Percentiles rank a stretch among this genome's conserved stretches.
phyloP scores from a whole-genome alignment of 2,888 invertebrate genomes.

The Hemaris fuciformis region DNA sequence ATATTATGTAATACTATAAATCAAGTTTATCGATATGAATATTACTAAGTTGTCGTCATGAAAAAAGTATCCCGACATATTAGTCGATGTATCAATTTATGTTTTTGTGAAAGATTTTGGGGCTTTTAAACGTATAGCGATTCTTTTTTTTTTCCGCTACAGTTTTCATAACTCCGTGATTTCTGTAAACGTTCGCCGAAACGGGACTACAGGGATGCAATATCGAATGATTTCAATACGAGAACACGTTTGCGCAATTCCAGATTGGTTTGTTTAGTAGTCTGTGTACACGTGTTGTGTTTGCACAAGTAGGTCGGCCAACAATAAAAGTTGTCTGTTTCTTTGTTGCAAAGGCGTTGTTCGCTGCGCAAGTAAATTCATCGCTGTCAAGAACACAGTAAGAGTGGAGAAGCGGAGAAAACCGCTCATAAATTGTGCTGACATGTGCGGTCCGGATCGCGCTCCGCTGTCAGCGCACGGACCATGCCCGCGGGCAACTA shows the following conservation, averaged over 20 bases:
- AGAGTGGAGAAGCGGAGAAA: constrained; percentile 5
- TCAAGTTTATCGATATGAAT: constrained; percentile 22
- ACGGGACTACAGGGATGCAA: not conserved
- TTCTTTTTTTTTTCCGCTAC: not conserved
- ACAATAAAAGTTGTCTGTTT: constrained; percentile 9
- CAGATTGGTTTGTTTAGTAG: constrained; percentile 1
- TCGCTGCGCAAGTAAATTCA: not conserved
- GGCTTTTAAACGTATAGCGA: not conserved
- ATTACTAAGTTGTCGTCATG: not conserved
- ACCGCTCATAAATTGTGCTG: constrained; percentile 12
- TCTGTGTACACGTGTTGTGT: not conserved
- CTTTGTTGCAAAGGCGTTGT: not conserved
- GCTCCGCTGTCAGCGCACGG: not conserved
- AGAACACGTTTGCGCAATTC: not conserved
- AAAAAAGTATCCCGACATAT: not conserved
- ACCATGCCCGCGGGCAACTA: not conserved
- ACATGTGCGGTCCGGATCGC: not conserved
- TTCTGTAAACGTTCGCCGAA: not conserved
- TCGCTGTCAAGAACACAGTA: constrained; percentile 6
- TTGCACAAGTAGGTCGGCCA: not conserved
- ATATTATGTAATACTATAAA: constrained; percentile 23
- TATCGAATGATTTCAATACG: constrained; percentile 1
- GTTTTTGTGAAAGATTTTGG: not conserved
- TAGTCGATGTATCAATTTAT: not conserved
- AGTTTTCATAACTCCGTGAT: not conserved